Evolutionary conservation across 2,113 vertebrate genomes (phyloP), one percentile per base, ranked within the genome.

Genomic region (Rhabdomys dilectus): DNA sequence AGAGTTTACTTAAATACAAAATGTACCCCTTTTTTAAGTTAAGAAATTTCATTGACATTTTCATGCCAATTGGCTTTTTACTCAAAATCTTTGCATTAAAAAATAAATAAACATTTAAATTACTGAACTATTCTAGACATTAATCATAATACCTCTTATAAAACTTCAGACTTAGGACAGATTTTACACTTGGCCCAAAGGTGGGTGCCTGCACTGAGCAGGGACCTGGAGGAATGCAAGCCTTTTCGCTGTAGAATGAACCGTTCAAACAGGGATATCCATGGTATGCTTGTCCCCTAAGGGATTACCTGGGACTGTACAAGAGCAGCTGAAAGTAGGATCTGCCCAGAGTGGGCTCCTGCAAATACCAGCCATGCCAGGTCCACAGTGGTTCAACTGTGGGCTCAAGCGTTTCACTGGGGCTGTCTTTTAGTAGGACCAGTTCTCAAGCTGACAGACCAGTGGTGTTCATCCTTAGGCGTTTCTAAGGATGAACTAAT

Each of bases 21-120:
- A 98, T 17, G 3, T 93, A 91, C 96, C 87, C 93, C 98, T 96
- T 90, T 95, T 75, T 91, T 76, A 97, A 98, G 94, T 91, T 76
- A 97, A 98, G 94, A 96, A 96, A 97, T 6, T 77, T 93, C 84
- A 94, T 76, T 1, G 64, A 89, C 60, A 81, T 70, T 66, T 81
- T 48, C 82, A 81, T 29, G 64, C 86, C 82, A 66, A 89, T 45
- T 91, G 72, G 58, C 72, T 96, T 92, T 97, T 94, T 90, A 89
- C 95, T 93, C 91, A 97, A 97, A 94, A 95, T 96, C 42, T 91
- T 1, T 72, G 64, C 94, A 92, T 91, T 62, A 92, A 98, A 98
- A 98, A 99, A 99, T 98, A 98, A 98, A 98, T 98, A 98, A 96
- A 62, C 94, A 97, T 84, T 98, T 98, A 98, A 97, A 97, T 98